Base-by-base conservation (phyloP, 2,797 vertebrate genomes). In the Acipenser oxyrinchus region DNA sequence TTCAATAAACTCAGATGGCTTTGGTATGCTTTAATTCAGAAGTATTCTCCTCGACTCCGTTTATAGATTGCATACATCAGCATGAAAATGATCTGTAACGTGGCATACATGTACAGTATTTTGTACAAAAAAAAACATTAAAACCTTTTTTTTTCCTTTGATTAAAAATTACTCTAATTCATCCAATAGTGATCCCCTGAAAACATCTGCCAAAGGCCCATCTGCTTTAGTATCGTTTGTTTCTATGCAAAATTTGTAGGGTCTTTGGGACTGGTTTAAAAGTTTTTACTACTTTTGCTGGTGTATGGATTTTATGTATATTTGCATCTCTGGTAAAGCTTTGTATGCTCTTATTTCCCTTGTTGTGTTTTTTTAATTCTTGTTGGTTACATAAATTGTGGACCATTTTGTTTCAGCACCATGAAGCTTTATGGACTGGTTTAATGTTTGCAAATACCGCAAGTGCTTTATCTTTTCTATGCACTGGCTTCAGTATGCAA, bases 391-490 rank as follows among this genome's bases (percentile, higher is more conserved):
- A 74, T 75, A 73, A 71, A 78, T 61, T 64, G 69, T 65, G 66
- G 66, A 68, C 60, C 67, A 74, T 63, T 78, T 23, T 69, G 70
- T 72, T 83, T 80, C 77, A 80, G 85, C 74, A 85, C 81, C 87
- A 88, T 83, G 71, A 84, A 91, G 90, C 91, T 92, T 90, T 91
- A 91, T 81, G 79, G 83, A 91, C 88, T 91, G 86, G 82, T 89
- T 37, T 90, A 86, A 88, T 86, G 88, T 93, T 92, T 93, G 93
- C 90, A 81, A 90, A 92, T 93, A 95, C 96, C 97, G 88, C 91
- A 98, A 99, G 96, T 98, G 97, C 97, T 98, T 98, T 97, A 97
- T 89, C 90, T 92, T 91, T 92, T 92, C 95, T 97, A 96, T 97
- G 95, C 94, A 98, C 92, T 92, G 95, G 91, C 92, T 93, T 91